Evolutionary conservation across 2,888 invertebrate genomes (phyloP).

Genomic region (Leucophora obtusa): DNA sequence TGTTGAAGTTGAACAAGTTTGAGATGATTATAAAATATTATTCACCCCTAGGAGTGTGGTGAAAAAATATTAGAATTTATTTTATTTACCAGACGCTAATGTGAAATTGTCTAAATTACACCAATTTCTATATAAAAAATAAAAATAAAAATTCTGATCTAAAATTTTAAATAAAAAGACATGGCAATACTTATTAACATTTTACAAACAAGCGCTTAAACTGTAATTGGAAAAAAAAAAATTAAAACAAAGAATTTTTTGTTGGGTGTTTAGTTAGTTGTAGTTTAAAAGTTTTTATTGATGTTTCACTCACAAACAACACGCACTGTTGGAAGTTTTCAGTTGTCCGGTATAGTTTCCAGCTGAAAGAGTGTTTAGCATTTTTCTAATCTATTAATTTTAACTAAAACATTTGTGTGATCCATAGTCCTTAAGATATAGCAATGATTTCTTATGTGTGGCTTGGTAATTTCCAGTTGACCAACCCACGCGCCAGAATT

Average conservation of each 20-base stretch:
- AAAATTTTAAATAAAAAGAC: neutral
- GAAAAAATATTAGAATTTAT: too few species aligned
- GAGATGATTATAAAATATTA: too few species aligned
- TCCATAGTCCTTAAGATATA: conserved; percentile 58
- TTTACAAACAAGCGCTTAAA: neutral
- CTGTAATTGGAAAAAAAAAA: too few species aligned
- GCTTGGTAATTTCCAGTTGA: conserved; percentile 53
- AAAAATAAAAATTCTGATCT: neutral
- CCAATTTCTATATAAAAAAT: too few species aligned
- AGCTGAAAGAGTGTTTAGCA: neutral
- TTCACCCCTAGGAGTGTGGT: too few species aligned
- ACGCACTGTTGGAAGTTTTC: conserved; percentile 59
- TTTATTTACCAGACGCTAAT: too few species aligned
- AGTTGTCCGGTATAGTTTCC: conserved; percentile 5
- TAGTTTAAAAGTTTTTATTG: conserved; percentile 25
- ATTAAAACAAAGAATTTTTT: conserved; percentile 42
- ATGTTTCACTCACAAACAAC: conserved; percentile 30
- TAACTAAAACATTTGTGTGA: conserved; percentile 53
- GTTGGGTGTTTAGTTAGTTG: conserved; percentile 42
- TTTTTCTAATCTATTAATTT: conserved; percentile 50
- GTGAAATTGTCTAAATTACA: too few species aligned
- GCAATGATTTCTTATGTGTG: conserved; percentile 10
- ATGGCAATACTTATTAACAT: neutral
- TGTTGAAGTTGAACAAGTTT: too few species aligned
- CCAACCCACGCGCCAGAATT: conserved; percentile 65